These are phyloP conservation scores for Crotalus viridis DNA, from an alignment of 2,113 vertebrate species.

Conservation along the genomic window DNA sequence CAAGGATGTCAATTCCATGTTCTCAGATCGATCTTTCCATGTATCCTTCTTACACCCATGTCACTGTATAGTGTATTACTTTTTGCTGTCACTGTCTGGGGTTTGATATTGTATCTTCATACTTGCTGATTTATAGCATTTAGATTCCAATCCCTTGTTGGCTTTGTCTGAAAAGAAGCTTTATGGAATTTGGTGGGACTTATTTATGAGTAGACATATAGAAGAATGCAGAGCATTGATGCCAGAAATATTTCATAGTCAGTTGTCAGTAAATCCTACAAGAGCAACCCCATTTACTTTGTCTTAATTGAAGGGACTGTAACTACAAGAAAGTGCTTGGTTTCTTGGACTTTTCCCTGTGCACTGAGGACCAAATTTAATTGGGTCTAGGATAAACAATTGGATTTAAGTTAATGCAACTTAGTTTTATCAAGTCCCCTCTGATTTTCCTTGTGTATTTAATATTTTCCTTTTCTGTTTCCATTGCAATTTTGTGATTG, in stretches of 20 bases:
- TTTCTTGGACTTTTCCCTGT: not conserved
- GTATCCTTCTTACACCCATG: not conserved
- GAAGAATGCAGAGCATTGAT: not conserved
- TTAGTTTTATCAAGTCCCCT: not conserved
- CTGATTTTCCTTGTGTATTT: not conserved
- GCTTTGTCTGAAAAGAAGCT: not conserved
- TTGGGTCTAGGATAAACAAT: not conserved
- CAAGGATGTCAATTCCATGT: not conserved
- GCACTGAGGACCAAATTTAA: not conserved
- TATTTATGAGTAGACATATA: not conserved
- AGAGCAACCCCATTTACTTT: not conserved
- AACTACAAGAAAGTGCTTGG: not conserved
- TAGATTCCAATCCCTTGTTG: not conserved
- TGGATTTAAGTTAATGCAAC: not conserved
- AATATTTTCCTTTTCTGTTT: not conserved
- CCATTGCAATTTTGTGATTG: not conserved
- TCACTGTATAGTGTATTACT: not conserved
- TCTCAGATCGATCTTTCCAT: not conserved
- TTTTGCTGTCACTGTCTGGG: not conserved
- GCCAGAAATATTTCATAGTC: not conserved
- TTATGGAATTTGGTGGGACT: not conserved
- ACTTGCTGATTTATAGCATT: not conserved
- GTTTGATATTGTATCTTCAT: not conserved
- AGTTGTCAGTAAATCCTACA: not conserved
- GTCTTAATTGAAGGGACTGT: not conserved